Evolutionary conservation across 2,113 vertebrate genomes (phyloP).

Genomic region (Lates calcarifer): DNA sequence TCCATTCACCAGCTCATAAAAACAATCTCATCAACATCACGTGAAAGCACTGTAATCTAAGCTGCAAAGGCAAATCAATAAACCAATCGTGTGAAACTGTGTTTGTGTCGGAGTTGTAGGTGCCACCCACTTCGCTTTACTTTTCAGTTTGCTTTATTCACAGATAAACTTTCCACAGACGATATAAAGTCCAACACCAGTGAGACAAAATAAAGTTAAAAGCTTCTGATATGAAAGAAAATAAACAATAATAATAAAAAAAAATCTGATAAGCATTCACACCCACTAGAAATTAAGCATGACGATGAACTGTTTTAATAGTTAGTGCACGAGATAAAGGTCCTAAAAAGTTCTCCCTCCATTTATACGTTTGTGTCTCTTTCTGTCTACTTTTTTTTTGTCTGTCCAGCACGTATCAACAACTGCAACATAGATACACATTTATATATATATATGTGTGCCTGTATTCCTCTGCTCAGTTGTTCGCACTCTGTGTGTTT

Average conservation of each 20-base stretch:
- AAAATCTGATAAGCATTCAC: slow-evolving; percentile 37
- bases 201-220: slow-evolving; percentile 38
- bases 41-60: neutral
- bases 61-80: slow-evolving; percentile 8
- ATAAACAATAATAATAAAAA: slow-evolving; percentile 1
- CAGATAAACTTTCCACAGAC: slow-evolving; percentile 29
- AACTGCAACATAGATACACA: slow-evolving; percentile 39
- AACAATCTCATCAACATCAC: neutral
- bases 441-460: slow-evolving; percentile 21
- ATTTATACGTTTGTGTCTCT: slow-evolving; percentile 37
- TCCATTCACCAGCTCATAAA: neutral
- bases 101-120: slow-evolving; percentile 42
- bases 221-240: slow-evolving; percentile 27
- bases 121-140: slow-evolving; percentile 44
- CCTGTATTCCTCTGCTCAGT: slow-evolving; percentile 24
- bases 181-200: slow-evolving; percentile 41
- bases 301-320: slow-evolving; percentile 36
- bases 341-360: slow-evolving; percentile 55
- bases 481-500: slow-evolving; percentile 62
- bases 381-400: slow-evolving; percentile 14
- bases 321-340: slow-evolving; percentile 61
- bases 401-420: slow-evolving; percentile 37
- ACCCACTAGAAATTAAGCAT: slow-evolving; percentile 50
- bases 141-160: slow-evolving; percentile 47
- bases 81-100: neutral